Percentiles rank a stretch among this genome's conserved stretches.
phyloP scores from a whole-genome alignment of 2,113 vertebrate species.

The Lipophrys pholis region DNA sequence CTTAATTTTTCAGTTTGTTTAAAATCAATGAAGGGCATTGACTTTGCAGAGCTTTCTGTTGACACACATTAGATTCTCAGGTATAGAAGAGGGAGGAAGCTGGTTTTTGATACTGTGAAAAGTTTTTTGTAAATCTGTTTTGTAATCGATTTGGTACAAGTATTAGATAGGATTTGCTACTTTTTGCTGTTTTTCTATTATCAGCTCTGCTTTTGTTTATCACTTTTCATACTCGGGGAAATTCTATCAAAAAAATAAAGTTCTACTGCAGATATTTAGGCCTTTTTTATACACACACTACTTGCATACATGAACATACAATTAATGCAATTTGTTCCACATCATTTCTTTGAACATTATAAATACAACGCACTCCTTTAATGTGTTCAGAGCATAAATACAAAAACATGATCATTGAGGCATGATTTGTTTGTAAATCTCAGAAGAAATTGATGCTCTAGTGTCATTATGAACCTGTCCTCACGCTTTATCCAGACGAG shows the following conservation, averaged over 20 bases:
- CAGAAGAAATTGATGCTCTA: slow-evolving; percentile 4
- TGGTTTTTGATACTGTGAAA: slow-evolving; percentile 58
- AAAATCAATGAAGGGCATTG: slow-evolving; percentile 1
- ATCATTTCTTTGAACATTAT: no score
- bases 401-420: slow-evolving; percentile 17
- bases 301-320: slow-evolving; percentile 9
- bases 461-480: slow-evolving; percentile 12
- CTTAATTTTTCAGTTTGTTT: background rate
- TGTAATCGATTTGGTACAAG: slow-evolving; percentile 38
- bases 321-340: background rate
- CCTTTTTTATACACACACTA: slow-evolving; percentile 9
- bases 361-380: background rate
- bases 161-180: slow-evolving; percentile 20
- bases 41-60: slow-evolving; percentile 8
- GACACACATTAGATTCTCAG: slow-evolving; percentile 28
- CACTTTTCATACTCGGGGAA: slow-evolving; percentile 70
- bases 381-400: background rate
- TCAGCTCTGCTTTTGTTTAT: slow-evolving; percentile 58
- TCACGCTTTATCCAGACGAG: no score
- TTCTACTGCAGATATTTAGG: slow-evolving; percentile 9
- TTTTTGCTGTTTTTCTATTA: slow-evolving; percentile 50
- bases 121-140: slow-evolving; percentile 62
- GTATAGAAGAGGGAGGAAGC: slow-evolving; percentile 2
- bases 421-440: slow-evolving; percentile 41
- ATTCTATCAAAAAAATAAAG: slow-evolving; percentile 61